Percentiles rank a stretch among this genome's conserved stretches.
phyloP scores from a whole-genome alignment of 2,888 invertebrate species.

The Drosophila subsilvestris region DNA sequence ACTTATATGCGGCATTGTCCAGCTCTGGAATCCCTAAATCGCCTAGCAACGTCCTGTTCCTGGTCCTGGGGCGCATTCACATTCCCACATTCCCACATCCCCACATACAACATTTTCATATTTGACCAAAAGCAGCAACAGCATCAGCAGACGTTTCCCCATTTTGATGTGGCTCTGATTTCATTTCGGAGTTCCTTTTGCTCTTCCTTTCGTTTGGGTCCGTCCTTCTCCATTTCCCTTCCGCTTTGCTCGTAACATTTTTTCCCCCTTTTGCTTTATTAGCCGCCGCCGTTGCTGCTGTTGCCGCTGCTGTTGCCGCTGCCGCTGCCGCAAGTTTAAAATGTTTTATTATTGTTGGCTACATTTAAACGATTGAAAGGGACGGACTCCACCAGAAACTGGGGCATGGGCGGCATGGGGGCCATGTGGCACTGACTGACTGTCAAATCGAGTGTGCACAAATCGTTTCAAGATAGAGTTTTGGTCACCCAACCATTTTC shows the following conservation, averaged over 20 bases:
- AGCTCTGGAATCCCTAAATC: slow-evolving; percentile 32
- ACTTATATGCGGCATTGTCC: slow-evolving; percentile 32
- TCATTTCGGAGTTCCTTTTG: slow-evolving; percentile 55
- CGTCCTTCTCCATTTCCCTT: slow-evolving; percentile 4
- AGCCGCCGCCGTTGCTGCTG: slow-evolving; percentile 20
- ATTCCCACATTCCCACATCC: slow-evolving; percentile 29
- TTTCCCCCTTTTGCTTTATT: slow-evolving; percentile 45
- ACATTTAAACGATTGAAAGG: slow-evolving; percentile 51
- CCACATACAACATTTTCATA: slow-evolving; percentile 56
- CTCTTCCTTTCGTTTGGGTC: slow-evolving; percentile 41
- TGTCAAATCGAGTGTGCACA: slow-evolving; percentile 60
- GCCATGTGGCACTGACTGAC: slow-evolving; percentile 35
- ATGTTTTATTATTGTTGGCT: slow-evolving; percentile 54
- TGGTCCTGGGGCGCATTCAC: slow-evolving; percentile 27
- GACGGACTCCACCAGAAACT: not conserved
- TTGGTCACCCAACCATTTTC: slow-evolving; percentile 4
- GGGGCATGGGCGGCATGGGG: not conserved
- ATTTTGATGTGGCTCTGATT: slow-evolving; percentile 61
- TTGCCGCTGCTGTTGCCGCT: too few species aligned
- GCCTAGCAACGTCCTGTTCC: not conserved
- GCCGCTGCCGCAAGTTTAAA: slow-evolving; percentile 39
- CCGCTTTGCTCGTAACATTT: not conserved
- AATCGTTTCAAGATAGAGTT: slow-evolving; percentile 62
- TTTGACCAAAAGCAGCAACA: slow-evolving; percentile 31
- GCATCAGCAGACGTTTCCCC: slow-evolving; percentile 48